Conservation (phyloP, 2,113 vertebrate species). For the Amblyornis subalaris region DNA sequence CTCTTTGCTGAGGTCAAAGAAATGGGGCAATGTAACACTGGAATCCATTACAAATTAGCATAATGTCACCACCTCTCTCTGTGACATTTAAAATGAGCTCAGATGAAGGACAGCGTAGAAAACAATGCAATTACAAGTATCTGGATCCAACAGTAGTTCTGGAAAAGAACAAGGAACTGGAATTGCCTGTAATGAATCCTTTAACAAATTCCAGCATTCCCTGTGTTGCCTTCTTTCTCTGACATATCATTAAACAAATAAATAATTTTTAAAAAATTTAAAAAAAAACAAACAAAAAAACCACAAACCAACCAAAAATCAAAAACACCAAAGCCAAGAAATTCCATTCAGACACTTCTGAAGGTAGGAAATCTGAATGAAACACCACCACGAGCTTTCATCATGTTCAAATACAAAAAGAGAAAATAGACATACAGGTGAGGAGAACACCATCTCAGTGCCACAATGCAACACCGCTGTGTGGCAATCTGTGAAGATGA, state of each 20-base stretch:
- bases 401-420: not conserved
- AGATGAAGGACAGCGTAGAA: slow-evolving; percentile 38
- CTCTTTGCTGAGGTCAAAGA: slow-evolving; percentile 58
- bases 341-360: not conserved
- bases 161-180: not conserved
- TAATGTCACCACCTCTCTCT: slow-evolving; percentile 62
- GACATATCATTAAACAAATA: not conserved
- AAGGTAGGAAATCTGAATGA: not conserved
- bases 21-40: slow-evolving; percentile 48
- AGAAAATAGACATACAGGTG: not conserved
- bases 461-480: not conserved
- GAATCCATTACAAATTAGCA: slow-evolving; percentile 64
- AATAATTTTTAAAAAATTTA: not conserved
- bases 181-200: not conserved
- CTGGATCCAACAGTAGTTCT: not conserved
- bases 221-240: not conserved
- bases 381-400: not conserved
- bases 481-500: not conserved
- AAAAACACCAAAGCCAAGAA: not conserved
- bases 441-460: not conserved
- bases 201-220: not conserved
- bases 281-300: not conserved
- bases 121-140: slow-evolving; percentile 30
- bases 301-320: not conserved
- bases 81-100: slow-evolving; percentile 53